Evolutionary conservation across 2,797 vertebrate genomes (phyloP).

Genomic region (Alauda arvensis): DNA sequence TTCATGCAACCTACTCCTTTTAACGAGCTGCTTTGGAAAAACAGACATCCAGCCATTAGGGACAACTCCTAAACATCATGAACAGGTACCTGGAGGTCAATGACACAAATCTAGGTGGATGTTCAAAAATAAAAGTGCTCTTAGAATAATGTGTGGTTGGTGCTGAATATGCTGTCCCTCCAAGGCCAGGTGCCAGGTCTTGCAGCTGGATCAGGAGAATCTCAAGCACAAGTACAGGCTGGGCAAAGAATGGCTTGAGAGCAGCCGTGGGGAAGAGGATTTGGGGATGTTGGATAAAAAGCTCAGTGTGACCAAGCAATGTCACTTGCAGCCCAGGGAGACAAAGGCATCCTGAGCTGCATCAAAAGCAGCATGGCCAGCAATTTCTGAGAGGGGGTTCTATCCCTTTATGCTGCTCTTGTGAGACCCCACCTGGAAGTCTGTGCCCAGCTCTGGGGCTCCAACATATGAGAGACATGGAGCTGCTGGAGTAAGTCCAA

Average conservation of each 20-base stretch:
- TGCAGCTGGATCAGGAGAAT: not conserved
- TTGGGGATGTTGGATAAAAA: not conserved
- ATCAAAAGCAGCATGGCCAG: not conserved
- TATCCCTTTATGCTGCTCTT: not conserved
- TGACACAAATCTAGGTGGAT: not conserved
- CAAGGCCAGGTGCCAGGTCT: not conserved
- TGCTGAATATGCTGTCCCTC: not conserved
- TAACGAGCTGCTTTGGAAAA: not conserved
- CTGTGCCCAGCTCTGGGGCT: not conserved
- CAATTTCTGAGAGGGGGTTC: not conserved
- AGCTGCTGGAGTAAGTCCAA: not conserved
- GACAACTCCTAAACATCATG: not conserved
- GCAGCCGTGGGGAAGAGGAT: rapidly evolving
- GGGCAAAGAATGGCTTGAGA: not conserved
- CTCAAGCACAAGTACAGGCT: not conserved
- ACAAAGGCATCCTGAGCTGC: not conserved
- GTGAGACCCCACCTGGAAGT: not conserved
- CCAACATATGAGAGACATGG: not conserved
- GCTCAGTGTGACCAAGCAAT: not conserved
- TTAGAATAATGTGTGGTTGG: not conserved
- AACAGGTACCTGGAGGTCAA: not conserved
- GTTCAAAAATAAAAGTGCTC: not conserved
- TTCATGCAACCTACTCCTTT: not conserved
- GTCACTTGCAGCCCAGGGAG: not conserved
- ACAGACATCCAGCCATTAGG: not conserved